Evolutionary conservation across 2,797 vertebrate genomes (phyloP).

Genomic region (Chloroceryle amazona): DNA sequence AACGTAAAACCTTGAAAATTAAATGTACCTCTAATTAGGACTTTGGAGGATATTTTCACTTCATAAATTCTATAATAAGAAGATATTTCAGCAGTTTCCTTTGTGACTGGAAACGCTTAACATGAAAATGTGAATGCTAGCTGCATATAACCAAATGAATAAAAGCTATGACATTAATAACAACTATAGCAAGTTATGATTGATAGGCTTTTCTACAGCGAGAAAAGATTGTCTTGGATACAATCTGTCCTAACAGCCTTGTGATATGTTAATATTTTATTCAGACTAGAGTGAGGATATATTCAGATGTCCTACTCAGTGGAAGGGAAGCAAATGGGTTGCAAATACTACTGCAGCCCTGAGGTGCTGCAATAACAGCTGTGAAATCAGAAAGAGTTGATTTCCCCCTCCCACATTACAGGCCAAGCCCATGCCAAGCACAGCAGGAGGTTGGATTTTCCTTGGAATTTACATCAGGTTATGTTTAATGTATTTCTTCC

Average conservation of each 20-base stretch:
- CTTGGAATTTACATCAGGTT: slow-evolving; percentile 57
- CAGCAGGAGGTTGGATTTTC: slow-evolving; percentile 50
- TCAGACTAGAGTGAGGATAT: slow-evolving; percentile 68
- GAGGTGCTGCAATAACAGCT: slow-evolving; percentile 69
- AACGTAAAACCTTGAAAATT: slow-evolving; percentile 33
- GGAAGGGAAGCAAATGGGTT: slow-evolving; percentile 51
- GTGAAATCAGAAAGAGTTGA: slow-evolving; percentile 61
- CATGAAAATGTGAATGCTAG: slow-evolving; percentile 29
- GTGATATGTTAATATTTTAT: slow-evolving; percentile 78
- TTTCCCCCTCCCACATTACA: slow-evolving; percentile 40
- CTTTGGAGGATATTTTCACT: slow-evolving; percentile 45
- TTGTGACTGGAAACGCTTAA: slow-evolving; percentile 9
- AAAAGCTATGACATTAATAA: slow-evolving; percentile 77
- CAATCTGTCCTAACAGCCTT: slow-evolving; percentile 82
- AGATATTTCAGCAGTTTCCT: slow-evolving; percentile 49
- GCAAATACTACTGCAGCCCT: slow-evolving; percentile 58
- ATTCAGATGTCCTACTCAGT: slow-evolving; percentile 65
- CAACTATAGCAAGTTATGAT: slow-evolving; percentile 72
- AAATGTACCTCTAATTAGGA: slow-evolving; percentile 64
- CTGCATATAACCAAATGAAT: slow-evolving; percentile 36
- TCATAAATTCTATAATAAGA: slow-evolving; percentile 30
- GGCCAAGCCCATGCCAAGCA: slow-evolving; percentile 53
- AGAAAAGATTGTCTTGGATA: slow-evolving; percentile 74
- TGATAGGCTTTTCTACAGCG: slow-evolving; percentile 73
- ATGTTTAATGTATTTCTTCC: slow-evolving; percentile 58